These are phyloP conservation scores for Tyria jacobaeae DNA, from an alignment of 2,888 invertebrate genomes.

Conservation along the genomic window DNA sequence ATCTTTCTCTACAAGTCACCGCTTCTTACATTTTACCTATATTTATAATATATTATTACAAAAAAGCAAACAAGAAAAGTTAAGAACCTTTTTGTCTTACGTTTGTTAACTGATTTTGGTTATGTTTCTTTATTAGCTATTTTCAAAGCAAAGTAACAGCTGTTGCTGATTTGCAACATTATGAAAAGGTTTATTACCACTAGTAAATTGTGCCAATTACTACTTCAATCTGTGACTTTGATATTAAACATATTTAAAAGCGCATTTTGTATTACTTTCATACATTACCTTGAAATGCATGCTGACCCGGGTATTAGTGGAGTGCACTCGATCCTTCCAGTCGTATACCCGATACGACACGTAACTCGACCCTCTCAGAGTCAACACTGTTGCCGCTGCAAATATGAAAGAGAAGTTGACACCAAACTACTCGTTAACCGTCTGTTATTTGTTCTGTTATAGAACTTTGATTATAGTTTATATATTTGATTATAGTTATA, in stretches of 20 bases:
- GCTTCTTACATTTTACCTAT: too few species aligned
- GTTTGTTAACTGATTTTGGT: too few species aligned
- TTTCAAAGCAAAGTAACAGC: too few species aligned
- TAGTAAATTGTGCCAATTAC: background rate
- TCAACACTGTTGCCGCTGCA: slow-evolving; percentile 94
- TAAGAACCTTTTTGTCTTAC: too few species aligned
- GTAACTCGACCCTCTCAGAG: slow-evolving; percentile 96
- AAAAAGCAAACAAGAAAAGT: too few species aligned
- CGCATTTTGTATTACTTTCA: background rate
- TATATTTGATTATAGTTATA: too few species aligned
- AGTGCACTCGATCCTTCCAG: slow-evolving; percentile 96
- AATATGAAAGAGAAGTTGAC: slow-evolving; percentile 21
- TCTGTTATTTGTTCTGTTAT: background rate
- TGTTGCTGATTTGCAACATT: too few species aligned
- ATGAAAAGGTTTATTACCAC: background rate
- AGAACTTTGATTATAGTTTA: too few species aligned
- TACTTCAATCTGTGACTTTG: background rate
- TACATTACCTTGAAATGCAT: slow-evolving; percentile 92
- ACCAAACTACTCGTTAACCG: background rate
- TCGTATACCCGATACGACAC: slow-evolving; percentile 97
- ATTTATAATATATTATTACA: too few species aligned
- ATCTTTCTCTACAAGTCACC: too few species aligned
- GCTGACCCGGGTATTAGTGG: slow-evolving; percentile 94
- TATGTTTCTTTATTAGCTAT: too few species aligned
- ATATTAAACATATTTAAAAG: background rate